Evolutionary conservation across 2,888 invertebrate species (phyloP).

Genomic region (Perizoma flavofasciatum): DNA sequence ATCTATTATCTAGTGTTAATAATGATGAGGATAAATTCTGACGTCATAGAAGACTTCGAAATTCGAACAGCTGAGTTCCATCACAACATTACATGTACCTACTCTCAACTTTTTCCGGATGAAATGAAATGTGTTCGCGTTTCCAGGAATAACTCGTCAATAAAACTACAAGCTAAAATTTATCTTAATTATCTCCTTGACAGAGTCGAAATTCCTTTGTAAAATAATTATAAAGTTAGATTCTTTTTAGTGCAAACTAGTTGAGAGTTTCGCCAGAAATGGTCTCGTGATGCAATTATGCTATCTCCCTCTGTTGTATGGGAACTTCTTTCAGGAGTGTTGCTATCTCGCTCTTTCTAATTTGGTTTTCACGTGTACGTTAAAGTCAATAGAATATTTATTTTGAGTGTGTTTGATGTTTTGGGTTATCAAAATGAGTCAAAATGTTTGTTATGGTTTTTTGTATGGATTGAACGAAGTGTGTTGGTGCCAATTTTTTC

Average conservation of each 20-base stretch:
- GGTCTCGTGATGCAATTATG: constrained; percentile 66
- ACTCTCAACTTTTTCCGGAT: constrained; percentile 67
- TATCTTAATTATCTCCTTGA: constrained; percentile 16
- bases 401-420: constrained; percentile 46
- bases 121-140: constrained; percentile 74
- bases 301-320: constrained; percentile 48
- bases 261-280: constrained; percentile 68
- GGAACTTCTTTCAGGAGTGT: constrained; percentile 31
- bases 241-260: constrained; percentile 38
- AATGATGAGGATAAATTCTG: neutral
- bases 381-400: constrained; percentile 66
- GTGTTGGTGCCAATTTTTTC: too few species aligned
- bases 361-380: constrained; percentile 56
- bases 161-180: constrained; percentile 24
- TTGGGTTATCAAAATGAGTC: constrained; percentile 39
- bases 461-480: too few species aligned
- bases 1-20: too few species aligned
- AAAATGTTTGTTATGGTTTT: neutral
- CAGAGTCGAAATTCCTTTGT: constrained; percentile 30
- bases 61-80: constrained; percentile 12
- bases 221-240: constrained; percentile 33
- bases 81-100: neutral
- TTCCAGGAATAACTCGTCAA: constrained; percentile 63
- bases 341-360: constrained; percentile 51
- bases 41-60: constrained; percentile 9